Evolutionary conservation across 2,797 vertebrate species (phyloP), one percentile per base, ranked within the genome.

Genomic region (Botia kubotai): DNA sequence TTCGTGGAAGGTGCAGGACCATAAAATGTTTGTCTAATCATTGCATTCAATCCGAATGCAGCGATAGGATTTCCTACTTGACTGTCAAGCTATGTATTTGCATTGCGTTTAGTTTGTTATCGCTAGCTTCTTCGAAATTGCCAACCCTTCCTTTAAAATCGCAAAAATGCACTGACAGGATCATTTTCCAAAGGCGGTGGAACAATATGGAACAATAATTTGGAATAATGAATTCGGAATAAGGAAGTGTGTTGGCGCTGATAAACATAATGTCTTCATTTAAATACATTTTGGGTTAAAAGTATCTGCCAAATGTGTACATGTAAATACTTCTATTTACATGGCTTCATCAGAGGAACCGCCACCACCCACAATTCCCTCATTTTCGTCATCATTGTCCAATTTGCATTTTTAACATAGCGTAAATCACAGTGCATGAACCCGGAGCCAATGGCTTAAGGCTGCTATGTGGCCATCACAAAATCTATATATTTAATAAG

Each of bases 401-500:
- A 82, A 58, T 67, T 68, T 75, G 19, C n/a, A 23, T 43, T 48
- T 72, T 80, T 66, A 62, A 23, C 39, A 52, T 8, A n/a, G 65
- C 43, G 43, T 75, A 65, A 75, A 67, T 16, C 36, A 60, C 50
- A 74, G n/a, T 62, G 39, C 1, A 4, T 80, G 75, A 52, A 52
- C 46, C 43, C 36, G 14, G 52, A 48, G 23, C 69, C 12, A 60
- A 77, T 78, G 77, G 43, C 75, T 50, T 73, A 83, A 75, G 50
- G 33, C 85, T 53, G 60, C 63, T 19, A 85, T 72, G 68, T 72
- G 68, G 70, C 63, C 69, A 70, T 73, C 79, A 81, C 72, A 83
- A 83, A 82, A 87, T 83, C 83, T 53, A 85, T 77, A 87, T 80
- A 55, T 68, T 80, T 75, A 84, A 81, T 80, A 58, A 83, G 74